These are phyloP conservation scores for Apoda limacodes DNA, from an alignment of 2,888 invertebrate genomes.

Conservation along the genomic window DNA sequence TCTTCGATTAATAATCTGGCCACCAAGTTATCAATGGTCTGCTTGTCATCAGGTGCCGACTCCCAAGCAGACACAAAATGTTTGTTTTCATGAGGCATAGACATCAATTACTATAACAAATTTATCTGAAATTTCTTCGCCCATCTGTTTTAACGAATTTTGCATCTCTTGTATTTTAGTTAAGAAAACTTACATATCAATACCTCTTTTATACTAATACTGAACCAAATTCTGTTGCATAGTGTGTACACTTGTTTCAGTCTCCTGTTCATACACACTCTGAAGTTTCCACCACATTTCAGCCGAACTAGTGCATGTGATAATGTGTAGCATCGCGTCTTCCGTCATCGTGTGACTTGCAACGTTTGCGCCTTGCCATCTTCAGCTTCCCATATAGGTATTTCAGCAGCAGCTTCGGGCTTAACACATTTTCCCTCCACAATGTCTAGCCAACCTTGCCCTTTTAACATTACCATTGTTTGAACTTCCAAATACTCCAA, in stretches of 20 bases:
- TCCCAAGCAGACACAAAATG: constrained; percentile 32
- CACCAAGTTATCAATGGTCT: constrained; percentile 20
- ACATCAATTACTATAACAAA: constrained; percentile 28
- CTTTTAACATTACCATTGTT: constrained; percentile 17
- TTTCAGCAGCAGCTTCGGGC: constrained; percentile 13
- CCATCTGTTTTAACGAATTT: constrained; percentile 23
- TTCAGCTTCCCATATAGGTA: constrained; percentile 15
- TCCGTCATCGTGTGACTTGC: constrained; percentile 25
- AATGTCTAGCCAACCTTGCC: constrained; percentile 19
- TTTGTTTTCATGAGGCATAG: constrained; percentile 26
- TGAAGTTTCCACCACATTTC: constrained; percentile 27
- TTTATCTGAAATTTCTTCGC: constrained; percentile 23
- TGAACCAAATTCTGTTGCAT: constrained; percentile 29
- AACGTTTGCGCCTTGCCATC: constrained; percentile 18
- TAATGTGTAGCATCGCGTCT: constrained; percentile 23
- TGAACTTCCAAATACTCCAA: constrained; percentile 26
- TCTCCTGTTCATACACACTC: constrained; percentile 29
- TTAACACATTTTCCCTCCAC: constrained; percentile 17
- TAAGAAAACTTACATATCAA: constrained; percentile 22
- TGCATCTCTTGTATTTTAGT: constrained; percentile 24
- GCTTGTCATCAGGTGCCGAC: constrained; percentile 21
- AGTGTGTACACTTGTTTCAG: constrained; percentile 27
- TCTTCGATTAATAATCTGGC: constrained; percentile 22
- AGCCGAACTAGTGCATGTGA: constrained; percentile 21
- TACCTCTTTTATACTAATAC: constrained; percentile 21